Evolutionary conservation across 2,888 invertebrate species (phyloP).

Genomic region (Abrostola triplasia): DNA sequence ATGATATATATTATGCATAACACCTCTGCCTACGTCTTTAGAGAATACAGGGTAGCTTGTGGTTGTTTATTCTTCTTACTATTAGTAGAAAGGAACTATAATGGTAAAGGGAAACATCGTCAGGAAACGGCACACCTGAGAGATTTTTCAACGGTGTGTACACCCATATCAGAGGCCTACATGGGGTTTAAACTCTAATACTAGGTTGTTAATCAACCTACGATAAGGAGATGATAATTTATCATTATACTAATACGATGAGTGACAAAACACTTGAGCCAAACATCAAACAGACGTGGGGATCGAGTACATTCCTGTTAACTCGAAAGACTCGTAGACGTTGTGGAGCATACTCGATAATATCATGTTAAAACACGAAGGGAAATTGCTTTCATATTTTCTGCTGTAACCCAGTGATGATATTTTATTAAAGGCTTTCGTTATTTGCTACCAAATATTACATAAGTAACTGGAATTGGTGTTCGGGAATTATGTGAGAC

Average conservation of each 20-base stretch:
- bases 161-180: no score
- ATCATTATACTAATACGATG: not conserved
- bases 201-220: no score
- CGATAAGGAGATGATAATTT: no score
- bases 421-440: conserved; percentile 38
- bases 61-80: no score
- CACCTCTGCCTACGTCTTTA: no score
- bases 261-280: not conserved
- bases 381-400: conserved; percentile 40
- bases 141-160: no score
- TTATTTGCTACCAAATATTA: conserved; percentile 36
- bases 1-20: no score
- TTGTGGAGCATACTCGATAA: conserved; percentile 26
- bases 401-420: conserved; percentile 12
- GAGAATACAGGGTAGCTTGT: no score
- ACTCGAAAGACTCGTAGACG: not conserved
- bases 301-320: not conserved
- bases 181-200: no score
- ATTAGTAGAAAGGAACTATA: no score
- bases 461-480: conserved; percentile 16
- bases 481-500: conserved; percentile 1
- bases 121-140: no score
- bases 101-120: no score
- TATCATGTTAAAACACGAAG: conserved; percentile 29
- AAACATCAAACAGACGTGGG: not conserved